phyloP scores from a whole-genome alignment of 1,140 invertebrate genomes.

The Macrobrachium rosenbergii region DNA sequence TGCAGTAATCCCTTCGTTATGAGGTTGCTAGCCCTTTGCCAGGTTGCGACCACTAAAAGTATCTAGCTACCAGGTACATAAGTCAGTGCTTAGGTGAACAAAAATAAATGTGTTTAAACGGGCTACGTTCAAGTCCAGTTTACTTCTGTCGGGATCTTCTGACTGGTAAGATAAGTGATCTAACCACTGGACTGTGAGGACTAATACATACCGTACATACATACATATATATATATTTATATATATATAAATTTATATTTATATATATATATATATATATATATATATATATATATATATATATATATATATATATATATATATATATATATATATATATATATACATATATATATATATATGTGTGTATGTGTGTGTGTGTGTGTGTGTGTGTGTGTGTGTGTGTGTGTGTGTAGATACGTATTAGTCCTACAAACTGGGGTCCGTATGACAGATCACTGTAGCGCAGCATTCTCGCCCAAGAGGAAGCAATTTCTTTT shows the following conservation, averaged over 20 bases:
- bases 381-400: not conserved
- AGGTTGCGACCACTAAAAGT: no score
- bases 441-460: no score
- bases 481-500: no score
- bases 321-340: slow-evolving; percentile 1
- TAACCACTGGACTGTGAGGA: not conserved
- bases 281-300: slow-evolving; percentile 1
- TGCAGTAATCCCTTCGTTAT: no score
- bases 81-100: no score
- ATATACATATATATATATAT: not conserved
- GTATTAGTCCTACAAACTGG: not conserved
- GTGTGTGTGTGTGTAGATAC: not conserved
- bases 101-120: no score
- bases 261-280: slow-evolving; percentile 31
- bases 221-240: not conserved
- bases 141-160: no score
- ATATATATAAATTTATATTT: slow-evolving; percentile 15
- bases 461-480: no score
- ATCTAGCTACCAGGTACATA: no score
- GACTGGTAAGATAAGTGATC: not conserved
- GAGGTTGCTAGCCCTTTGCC: no score
- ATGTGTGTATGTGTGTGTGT: not conserved
- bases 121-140: no score
- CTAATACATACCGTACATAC: not conserved
- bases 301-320: slow-evolving; percentile 11